Percentiles rank a stretch among this genome's conserved stretches.
phyloP scores from a whole-genome alignment of 2,113 vertebrate species.

The Scomber japonicus region DNA sequence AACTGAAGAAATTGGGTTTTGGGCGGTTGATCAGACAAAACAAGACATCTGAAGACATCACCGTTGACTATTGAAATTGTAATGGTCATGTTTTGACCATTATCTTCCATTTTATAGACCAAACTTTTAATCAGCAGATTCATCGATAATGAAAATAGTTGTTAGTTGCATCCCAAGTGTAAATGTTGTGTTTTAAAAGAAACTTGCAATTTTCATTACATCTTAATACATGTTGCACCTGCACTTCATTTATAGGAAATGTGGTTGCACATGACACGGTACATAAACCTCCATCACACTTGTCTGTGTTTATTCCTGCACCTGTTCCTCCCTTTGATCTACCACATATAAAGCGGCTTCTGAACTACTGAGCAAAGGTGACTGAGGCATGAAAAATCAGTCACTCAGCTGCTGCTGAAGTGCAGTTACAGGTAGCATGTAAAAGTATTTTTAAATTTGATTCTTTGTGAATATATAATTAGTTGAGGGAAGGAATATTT shows the following conservation, averaged over 20 bases:
- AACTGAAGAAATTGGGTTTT: no score
- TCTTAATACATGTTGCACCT: background rate
- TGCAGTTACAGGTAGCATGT: conserved; percentile 11
- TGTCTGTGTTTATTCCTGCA: conserved; percentile 13
- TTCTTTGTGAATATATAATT: background rate
- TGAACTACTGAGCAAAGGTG: conserved; percentile 14
- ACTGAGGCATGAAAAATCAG: conserved; percentile 22
- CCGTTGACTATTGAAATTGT: no score
- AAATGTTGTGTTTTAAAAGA: no score
- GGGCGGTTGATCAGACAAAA: no score
- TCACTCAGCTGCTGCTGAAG: background rate
- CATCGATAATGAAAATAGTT: no score
- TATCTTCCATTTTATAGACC: no score
- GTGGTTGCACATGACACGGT: background rate
- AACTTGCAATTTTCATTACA: background rate
- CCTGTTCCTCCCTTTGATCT: conserved; percentile 38
- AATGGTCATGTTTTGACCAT: no score
- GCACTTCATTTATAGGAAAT: conserved; percentile 9
- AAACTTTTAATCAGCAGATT: no score
- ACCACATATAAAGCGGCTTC: background rate
- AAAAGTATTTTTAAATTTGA: background rate
- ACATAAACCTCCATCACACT: background rate
- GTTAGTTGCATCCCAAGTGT: no score
- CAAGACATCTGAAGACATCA: no score
- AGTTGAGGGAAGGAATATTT: background rate